A percentile compares a stretch with the other conserved stretches of the same genome.
Conservation (phyloP, 2,113 vertebrate genomes). For the Neotoma lepida region DNA sequence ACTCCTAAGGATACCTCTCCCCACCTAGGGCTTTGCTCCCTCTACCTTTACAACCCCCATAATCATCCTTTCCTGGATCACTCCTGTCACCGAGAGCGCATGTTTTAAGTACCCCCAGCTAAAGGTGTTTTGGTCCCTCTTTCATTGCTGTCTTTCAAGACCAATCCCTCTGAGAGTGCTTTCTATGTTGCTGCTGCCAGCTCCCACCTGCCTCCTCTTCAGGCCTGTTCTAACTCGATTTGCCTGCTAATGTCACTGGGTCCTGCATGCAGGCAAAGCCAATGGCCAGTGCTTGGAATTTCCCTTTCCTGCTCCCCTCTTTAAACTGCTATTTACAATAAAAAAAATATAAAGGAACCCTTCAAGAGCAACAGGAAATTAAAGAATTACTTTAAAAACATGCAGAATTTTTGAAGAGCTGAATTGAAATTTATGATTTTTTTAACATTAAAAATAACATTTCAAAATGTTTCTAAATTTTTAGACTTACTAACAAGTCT, state of each 20-base stretch:
- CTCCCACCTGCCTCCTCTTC: rapidly evolving
- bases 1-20: neutral
- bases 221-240: too few species aligned
- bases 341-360: neutral
- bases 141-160: neutral
- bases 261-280: neutral
- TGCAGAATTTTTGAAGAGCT: neutral
- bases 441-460: neutral
- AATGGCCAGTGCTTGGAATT: neutral
- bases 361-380: neutral
- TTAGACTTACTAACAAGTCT: neutral
- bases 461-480: neutral
- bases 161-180: too few species aligned
- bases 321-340: neutral
- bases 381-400: neutral
- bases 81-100: neutral
- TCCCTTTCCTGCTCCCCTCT: neutral
- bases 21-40: too few species aligned
- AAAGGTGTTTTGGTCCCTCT: rapidly evolving
- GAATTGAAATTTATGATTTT: neutral
- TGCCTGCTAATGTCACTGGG: too few species aligned
- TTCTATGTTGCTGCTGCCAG: rapidly evolving
- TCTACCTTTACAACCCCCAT: neutral
- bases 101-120: neutral
- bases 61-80: neutral